A percentile compares a stretch with the other conserved stretches of the same genome.
Conservation (phyloP, 1,140 invertebrate genomes). For the Anastrepha ludens region DNA sequence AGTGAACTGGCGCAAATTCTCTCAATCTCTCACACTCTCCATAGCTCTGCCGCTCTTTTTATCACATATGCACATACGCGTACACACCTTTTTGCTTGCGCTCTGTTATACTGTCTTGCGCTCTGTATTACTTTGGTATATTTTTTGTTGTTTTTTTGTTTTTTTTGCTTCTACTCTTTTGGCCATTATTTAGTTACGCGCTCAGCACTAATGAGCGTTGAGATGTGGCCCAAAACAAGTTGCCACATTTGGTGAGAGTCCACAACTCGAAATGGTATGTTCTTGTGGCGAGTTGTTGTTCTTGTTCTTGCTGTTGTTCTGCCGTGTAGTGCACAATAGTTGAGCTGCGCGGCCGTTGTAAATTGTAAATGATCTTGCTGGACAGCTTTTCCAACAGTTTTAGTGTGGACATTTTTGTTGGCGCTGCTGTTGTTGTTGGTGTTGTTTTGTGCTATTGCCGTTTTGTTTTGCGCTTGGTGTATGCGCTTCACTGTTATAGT, state of each 20-base stretch:
- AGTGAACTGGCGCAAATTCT: too few relatives aligned
- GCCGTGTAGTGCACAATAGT: background rate
- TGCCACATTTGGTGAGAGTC: conserved; percentile 58
- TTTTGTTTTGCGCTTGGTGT: background rate
- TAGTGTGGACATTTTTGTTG: conserved; percentile 40
- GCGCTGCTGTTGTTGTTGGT: conserved; percentile 24
- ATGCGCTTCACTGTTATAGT: too few relatives aligned
- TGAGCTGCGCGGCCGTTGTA: background rate
- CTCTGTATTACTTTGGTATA: background rate
- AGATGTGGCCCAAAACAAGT: conserved; percentile 57
- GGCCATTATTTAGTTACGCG: conserved; percentile 46
- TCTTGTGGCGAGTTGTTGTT: conserved; percentile 39
- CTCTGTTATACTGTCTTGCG: background rate
- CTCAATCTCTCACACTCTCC: background rate
- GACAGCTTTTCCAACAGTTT: conserved; percentile 57
- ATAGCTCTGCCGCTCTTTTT: background rate
- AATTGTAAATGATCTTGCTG: conserved; percentile 59
- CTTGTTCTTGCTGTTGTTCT: background rate
- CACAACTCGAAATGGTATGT: conserved; percentile 45
- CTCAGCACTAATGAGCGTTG: conserved; percentile 43
- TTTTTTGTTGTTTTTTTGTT: background rate
- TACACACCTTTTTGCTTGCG: background rate
- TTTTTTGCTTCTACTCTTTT: conserved; percentile 4
- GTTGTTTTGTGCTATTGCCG: conserved; percentile 18
- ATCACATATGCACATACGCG: background rate